Evolutionary conservation across 2,797 vertebrate species (phyloP).

Genomic region (Rhynchonycteris naso): DNA sequence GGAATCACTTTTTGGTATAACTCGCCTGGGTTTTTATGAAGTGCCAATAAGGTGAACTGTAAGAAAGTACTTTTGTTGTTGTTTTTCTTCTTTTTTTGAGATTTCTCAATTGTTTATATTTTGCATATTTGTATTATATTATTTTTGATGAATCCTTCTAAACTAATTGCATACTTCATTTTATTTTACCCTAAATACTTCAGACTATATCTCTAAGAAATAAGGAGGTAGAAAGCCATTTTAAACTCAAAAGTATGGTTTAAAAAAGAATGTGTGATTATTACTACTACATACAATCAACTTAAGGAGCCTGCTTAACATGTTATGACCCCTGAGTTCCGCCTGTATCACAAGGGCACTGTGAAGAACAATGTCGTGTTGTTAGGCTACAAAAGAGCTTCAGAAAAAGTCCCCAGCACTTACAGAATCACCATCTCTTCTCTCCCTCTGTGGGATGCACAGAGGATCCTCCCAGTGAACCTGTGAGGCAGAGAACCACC

Average conservation of each 20-base stretch:
- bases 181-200: neutral
- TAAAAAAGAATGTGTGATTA: neutral
- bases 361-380: neutral
- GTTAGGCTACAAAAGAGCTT: neutral
- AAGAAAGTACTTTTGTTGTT: neutral
- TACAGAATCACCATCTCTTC: constrained; percentile 61
- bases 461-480: constrained; percentile 11
- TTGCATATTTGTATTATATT: neutral
- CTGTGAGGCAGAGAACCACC: neutral
- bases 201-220: neutral
- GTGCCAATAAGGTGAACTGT: neutral
- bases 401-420: neutral
- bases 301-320: neutral
- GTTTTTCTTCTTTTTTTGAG: neutral
- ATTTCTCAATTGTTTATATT: neutral
- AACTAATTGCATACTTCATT: neutral
- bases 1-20: fast-evolving
- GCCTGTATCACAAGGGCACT: neutral
- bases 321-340: neutral
- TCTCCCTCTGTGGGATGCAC: constrained; percentile 31
- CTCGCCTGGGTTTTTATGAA: neutral
- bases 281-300: neutral
- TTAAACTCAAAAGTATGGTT: neutral
- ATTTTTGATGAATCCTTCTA: neutral
- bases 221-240: neutral